A percentile compares a stretch with the other conserved stretches of the same genome.
phyloP scores from a whole-genome alignment of 2,888 invertebrate species.

The Trisateles emortualis region DNA sequence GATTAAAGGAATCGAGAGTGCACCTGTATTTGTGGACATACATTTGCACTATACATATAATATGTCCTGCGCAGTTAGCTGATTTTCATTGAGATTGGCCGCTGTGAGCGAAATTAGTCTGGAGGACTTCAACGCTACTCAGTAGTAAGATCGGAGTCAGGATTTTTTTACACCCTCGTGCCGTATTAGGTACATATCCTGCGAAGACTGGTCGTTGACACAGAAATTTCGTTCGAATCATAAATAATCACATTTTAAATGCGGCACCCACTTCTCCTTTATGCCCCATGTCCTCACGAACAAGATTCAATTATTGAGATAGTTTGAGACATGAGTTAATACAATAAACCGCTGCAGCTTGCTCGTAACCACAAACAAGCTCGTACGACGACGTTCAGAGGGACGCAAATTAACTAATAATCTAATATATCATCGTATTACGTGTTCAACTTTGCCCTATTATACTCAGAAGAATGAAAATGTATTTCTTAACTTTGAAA shows the following conservation, averaged over 20 bases:
- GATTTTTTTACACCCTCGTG: too few relatives aligned
- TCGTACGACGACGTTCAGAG: constrained; percentile 47
- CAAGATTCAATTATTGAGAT: constrained; percentile 42
- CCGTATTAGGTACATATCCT: too few relatives aligned
- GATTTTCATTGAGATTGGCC: too few relatives aligned
- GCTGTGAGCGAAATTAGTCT: too few relatives aligned
- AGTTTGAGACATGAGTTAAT: constrained; percentile 39
- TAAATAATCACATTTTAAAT: constrained; percentile 23
- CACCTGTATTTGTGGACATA: too few relatives aligned
- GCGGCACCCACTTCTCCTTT: constrained; percentile 10
- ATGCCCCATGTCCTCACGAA: constrained; percentile 19
- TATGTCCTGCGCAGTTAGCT: too few relatives aligned
- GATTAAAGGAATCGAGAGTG: too few relatives aligned
- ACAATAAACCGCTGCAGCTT: constrained; percentile 43
- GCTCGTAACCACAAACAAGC: constrained; percentile 43
- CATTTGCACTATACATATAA: too few relatives aligned
- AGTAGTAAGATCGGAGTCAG: too few relatives aligned
- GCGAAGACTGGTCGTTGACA: too few relatives aligned
- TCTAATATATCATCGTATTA: constrained; percentile 36
- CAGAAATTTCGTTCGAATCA: constrained; percentile 7
- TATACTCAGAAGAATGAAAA: constrained; percentile 4
- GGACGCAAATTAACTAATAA: constrained; percentile 45
- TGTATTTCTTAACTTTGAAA: constrained; percentile 13
- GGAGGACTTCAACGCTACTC: too few relatives aligned
- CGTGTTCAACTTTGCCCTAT: constrained; percentile 25